phyloP scores from a whole-genome alignment of 1,140 invertebrate species.

The Araneus ventricosus region DNA sequence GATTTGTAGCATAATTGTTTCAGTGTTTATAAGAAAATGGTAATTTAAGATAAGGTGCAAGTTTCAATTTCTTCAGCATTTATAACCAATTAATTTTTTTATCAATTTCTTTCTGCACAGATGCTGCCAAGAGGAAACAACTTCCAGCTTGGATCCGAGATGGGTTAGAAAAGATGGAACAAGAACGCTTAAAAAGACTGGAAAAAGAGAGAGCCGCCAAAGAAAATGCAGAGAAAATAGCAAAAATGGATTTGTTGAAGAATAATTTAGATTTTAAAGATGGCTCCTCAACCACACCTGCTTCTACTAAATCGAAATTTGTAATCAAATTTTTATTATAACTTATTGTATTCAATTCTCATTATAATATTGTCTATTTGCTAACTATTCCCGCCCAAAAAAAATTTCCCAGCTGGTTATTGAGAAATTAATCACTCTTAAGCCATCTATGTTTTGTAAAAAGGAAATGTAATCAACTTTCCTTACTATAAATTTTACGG shows the following conservation, averaged over 20 bases:
- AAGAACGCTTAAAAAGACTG: slow-evolving; percentile 93
- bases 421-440: too few relatives aligned
- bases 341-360: background rate
- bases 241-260: slow-evolving; percentile 81
- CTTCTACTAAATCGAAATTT: slow-evolving; percentile 89
- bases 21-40: too few relatives aligned
- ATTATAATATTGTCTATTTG: slow-evolving; percentile 42
- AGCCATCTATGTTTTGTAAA: too few relatives aligned
- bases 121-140: slow-evolving; percentile 93
- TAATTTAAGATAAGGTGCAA: too few relatives aligned
- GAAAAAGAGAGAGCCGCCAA: slow-evolving; percentile 85
- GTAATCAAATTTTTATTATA: slow-evolving; percentile 82
- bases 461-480: too few relatives aligned
- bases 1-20: too few relatives aligned
- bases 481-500: too few relatives aligned
- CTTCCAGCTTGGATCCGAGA: slow-evolving; percentile 97
- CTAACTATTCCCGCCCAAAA: too few relatives aligned
- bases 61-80: too few relatives aligned
- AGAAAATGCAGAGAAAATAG: slow-evolving; percentile 84
- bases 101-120: slow-evolving; percentile 79
- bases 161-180: slow-evolving; percentile 98
- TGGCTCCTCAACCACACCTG: slow-evolving; percentile 76
- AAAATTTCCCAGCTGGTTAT: too few relatives aligned
- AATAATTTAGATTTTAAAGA: slow-evolving; percentile 79
- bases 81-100: too few relatives aligned